Evolutionary conservation across 2,113 vertebrate genomes (phyloP), one percentile per base, ranked within the genome.

Genomic region (Leiothrix lutea): DNA sequence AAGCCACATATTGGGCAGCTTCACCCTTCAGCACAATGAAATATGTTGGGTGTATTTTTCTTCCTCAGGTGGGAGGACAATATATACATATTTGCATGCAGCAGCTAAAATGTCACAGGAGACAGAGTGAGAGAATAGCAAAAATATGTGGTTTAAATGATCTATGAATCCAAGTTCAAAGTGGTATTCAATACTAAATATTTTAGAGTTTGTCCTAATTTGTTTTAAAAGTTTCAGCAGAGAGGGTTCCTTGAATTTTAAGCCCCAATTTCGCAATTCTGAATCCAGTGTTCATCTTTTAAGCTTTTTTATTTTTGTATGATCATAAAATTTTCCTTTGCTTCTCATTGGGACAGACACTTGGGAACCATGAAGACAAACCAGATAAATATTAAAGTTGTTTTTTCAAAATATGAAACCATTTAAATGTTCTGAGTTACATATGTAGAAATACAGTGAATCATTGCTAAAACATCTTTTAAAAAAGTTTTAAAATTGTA

Each of bases 381-480:
- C 3, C 13, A 66, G 9, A 48, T 45, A 62, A 90, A 81, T 62
- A 53, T 21, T 56, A 6, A 28, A 74, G 47, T 29, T 14, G 3
- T 0, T 5, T 19, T 62, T 65, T 38, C 65, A 2, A 74, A 88
- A 74, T 26, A 10, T 47, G 31, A 62, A 92, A 26, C 7, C 3
- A 2, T 48, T 92, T 66, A 44, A 78, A 51, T 0, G 4, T 61
- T 90, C n/a, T 74, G n/a, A 71, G 20, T 5, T 67, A 17, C 36
- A 42, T 31, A 42, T 50, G 20, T 66, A 71, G 19, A 82, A 79
- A 92, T 35, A 50, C 5, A 50, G 24, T 74, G 15, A 56, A 73
- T 57, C 26, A n/a, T 33, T 36, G 6, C 1, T 57, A 70, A 31
- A 6, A 69, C 12, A 61, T 0, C 0, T 29, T 50, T 28, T 29